phyloP scores from a whole-genome alignment of 2,888 invertebrate species.

The Lasius fuliginosus region DNA sequence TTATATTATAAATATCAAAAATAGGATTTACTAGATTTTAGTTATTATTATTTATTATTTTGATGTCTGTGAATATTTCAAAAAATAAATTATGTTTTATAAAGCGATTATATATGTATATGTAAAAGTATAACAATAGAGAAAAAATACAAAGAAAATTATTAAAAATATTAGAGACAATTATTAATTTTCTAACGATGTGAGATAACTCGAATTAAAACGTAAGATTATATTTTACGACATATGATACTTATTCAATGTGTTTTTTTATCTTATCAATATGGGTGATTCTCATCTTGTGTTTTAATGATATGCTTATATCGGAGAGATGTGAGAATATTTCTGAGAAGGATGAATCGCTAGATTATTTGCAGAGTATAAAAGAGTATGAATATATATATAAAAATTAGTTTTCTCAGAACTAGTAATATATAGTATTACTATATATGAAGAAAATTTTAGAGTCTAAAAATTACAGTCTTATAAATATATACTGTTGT shows the following conservation, averaged over 20 bases:
- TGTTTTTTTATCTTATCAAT: constrained; percentile 38
- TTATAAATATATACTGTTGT: constrained; percentile 34
- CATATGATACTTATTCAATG: constrained; percentile 10
- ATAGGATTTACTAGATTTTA: not conserved
- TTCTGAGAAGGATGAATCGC: constrained; percentile 12
- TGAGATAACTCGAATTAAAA: not conserved
- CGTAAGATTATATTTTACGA: constrained; percentile 23
- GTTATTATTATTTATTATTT: not conserved
- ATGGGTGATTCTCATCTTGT: not conserved
- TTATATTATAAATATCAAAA: not conserved
- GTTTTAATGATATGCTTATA: not conserved
- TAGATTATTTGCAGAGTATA: constrained; percentile 14
- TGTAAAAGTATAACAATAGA: not conserved
- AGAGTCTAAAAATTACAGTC: constrained; percentile 6
- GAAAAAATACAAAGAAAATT: not conserved
- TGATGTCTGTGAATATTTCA: not conserved
- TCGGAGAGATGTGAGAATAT: not conserved
- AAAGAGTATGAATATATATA: constrained; percentile 31
- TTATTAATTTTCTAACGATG: not conserved
- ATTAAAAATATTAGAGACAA: not conserved
- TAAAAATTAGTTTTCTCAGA: constrained; percentile 12
- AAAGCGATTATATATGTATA: constrained; percentile 21
- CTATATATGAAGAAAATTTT: not conserved
- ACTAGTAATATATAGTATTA: constrained; percentile 2
- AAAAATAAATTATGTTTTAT: constrained; percentile 7